These are phyloP conservation scores for Aleiodes testaceus DNA, from an alignment of 2,888 invertebrate species.

Conservation along the genomic window DNA sequence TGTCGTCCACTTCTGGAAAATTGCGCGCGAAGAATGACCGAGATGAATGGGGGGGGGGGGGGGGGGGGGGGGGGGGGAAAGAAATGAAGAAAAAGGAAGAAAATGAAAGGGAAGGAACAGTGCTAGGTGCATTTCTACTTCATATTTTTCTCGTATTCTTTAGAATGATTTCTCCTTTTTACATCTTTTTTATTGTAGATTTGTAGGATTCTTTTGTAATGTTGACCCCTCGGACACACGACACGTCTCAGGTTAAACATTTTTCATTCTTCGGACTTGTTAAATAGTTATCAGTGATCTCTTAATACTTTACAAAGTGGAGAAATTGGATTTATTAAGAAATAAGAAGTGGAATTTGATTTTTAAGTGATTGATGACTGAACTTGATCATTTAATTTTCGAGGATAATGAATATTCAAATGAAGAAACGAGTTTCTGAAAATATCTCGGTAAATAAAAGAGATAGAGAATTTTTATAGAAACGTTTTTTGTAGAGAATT, in stretches of 20 bases:
- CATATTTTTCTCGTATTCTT: constrained; percentile 26
- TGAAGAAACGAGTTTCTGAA: too few species aligned
- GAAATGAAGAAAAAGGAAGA: constrained; percentile 19
- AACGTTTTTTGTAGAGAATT: too few species aligned
- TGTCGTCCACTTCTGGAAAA: constrained; percentile 69
- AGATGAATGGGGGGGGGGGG: constrained; percentile 39
- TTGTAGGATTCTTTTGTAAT: constrained; percentile 37
- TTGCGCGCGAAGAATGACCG: constrained; percentile 59
- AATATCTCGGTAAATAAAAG: too few species aligned
- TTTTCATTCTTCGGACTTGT: constrained; percentile 31
- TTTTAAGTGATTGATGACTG: not conserved
- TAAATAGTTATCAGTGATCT: constrained; percentile 40
- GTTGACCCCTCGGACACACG: constrained; percentile 44
- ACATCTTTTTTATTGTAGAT: too few species aligned
- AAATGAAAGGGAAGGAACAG: constrained; percentile 10
- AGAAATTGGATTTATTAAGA: constrained; percentile 23
- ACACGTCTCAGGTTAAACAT: constrained; percentile 34
- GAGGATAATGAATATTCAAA: too few species aligned
- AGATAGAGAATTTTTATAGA: too few species aligned
- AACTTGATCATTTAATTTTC: not conserved
- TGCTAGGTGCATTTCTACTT: constrained; percentile 36
- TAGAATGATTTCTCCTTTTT: not conserved
- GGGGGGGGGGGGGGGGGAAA: constrained; percentile 21
- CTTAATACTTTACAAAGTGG: constrained; percentile 1
- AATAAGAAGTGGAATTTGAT: constrained; percentile 1